phyloP scores from a whole-genome alignment of 2,113 vertebrate genomes.

The Muscicapa adusta region DNA sequence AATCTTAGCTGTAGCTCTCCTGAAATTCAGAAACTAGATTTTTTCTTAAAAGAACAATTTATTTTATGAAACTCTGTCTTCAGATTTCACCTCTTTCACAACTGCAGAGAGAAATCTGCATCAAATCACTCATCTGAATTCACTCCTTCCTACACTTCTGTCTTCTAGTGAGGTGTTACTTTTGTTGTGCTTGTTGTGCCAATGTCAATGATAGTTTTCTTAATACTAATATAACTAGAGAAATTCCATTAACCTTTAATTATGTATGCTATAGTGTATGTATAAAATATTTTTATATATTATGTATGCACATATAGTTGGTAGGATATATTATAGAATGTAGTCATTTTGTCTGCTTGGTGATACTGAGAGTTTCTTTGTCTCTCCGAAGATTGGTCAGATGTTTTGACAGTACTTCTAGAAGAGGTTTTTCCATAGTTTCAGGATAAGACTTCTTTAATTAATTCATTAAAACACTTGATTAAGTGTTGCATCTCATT shows the following conservation, averaged over 20 bases:
- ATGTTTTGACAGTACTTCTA: neutral
- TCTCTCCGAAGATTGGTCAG: neutral
- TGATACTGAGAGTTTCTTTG: neutral
- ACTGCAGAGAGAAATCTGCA: neutral
- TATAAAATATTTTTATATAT: neutral
- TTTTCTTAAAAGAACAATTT: neutral
- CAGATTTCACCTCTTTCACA: neutral
- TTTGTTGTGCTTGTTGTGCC: fast-evolving
- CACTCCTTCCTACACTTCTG: neutral
- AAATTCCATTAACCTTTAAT: neutral
- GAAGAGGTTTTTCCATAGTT: neutral
- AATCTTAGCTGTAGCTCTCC: neutral
- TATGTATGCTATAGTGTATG: neutral
- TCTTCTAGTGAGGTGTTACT: neutral
- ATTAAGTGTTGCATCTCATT: neutral
- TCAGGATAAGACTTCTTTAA: neutral
- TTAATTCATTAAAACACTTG: neutral
- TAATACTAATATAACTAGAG: neutral
- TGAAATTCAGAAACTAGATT: neutral
- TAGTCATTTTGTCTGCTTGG: neutral
- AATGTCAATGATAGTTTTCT: neutral
- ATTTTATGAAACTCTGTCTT: neutral
- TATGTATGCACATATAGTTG: neutral
- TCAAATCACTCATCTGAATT: neutral
- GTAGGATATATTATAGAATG: neutral